Evolutionary conservation across 2,797 vertebrate genomes (phyloP), one percentile per base, ranked within the genome.

Genomic region (Myotis daubentonii): DNA sequence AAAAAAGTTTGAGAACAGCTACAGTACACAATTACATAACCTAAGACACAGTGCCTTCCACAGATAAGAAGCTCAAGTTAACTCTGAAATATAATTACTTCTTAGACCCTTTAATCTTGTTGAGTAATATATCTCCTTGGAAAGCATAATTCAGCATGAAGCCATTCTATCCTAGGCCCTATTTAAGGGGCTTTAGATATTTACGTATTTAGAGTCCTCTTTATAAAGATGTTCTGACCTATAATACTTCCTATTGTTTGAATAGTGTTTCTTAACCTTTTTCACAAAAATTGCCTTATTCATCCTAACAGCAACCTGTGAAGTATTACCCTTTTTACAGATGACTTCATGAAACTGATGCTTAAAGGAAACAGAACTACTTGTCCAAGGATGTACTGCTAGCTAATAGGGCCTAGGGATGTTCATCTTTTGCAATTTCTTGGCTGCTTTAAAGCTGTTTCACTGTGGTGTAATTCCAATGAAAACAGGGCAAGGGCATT

Each of bases 71-170:
- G 85, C 70, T 87, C 89, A 80, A 90, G 68, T 83, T 90, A 88
- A 94, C 86, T 92, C 55, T 76, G 1, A 95, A 92, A 49, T 87
- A 81, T 92, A 95, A 94, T 94, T 94, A 95, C 74, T 88, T 92
- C 89, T 96, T 91, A 93, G 30, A 55, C 38, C 28, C 36, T 66
- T 44, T 70, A 90, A 95, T 93, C 89, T 85, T 93, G 76, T 70
- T 92, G 93, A 94, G 75, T 87, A 94, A 91, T 92, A 10, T 66
- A 96, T 89, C 76, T 92, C 75, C 72, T 93, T 91, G 65, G 87
- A 96, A 92, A 95, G 87, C 47, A 87, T 79, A 92, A 92, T 95
- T 96, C 86, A 75, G 81, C 76, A 95, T 94, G 94, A 95, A 97
- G 76, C 84, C 51, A 79, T 36, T 75, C 55, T 79, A 87, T 82